phyloP scores from a whole-genome alignment of 2,888 invertebrate genomes.

The Baccha elongata region DNA sequence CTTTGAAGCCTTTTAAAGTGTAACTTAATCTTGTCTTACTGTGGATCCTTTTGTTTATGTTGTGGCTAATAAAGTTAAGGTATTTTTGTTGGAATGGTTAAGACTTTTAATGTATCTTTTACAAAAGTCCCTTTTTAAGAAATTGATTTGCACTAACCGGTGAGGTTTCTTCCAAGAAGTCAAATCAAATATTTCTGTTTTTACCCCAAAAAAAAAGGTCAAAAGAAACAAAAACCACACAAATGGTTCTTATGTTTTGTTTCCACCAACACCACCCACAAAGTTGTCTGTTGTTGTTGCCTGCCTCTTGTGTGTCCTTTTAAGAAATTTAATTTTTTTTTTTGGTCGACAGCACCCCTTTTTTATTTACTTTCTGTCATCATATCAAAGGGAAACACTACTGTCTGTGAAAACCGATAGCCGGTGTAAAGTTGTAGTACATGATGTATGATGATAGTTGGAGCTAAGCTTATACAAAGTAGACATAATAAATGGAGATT shows the following conservation, averaged over 20 bases:
- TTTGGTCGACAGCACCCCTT: neutral
- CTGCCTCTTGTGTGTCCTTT: slow-evolving; percentile 16
- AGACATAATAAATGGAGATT: slow-evolving; percentile 39
- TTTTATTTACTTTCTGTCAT: slow-evolving; percentile 16
- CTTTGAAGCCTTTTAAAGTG: neutral
- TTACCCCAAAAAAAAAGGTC: too few relatives aligned
- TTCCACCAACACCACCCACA: neutral
- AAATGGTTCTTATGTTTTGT: neutral
- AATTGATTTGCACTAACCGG: too few relatives aligned
- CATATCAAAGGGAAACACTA: slow-evolving; percentile 14
- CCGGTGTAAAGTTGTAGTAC: slow-evolving; percentile 3
- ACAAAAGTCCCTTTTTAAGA: neutral
- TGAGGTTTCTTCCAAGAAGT: too few relatives aligned
- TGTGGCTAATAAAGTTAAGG: slow-evolving; percentile 22
- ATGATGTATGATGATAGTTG: neutral
- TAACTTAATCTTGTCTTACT: slow-evolving; percentile 15
- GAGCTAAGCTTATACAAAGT: neutral
- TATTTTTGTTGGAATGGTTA: neutral
- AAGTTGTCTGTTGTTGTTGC: neutral
- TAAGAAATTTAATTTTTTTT: slow-evolving; percentile 4
- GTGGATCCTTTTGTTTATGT: neutral
- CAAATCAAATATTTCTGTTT: too few relatives aligned
- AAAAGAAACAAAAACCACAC: neutral
- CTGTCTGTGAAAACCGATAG: slow-evolving; percentile 9
- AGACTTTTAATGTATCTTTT: neutral